Conservation (phyloP, 2,113 vertebrate genomes). For the Microcebus murinus region DNA sequence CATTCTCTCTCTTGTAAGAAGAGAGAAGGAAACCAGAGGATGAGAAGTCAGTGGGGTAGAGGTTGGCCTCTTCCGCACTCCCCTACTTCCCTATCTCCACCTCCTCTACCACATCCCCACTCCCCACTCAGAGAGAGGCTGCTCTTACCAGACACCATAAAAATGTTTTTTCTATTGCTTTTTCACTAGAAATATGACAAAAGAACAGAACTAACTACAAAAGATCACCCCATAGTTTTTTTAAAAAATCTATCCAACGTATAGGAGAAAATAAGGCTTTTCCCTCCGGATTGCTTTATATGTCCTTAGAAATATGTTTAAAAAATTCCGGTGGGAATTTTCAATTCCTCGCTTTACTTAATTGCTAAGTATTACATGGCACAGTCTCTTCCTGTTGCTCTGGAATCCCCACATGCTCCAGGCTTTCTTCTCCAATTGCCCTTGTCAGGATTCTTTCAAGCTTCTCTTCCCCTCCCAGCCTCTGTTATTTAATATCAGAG, state of each 20-base stretch:
- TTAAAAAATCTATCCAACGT: not conserved
- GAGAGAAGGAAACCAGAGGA: not conserved
- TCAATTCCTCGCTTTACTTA: not conserved
- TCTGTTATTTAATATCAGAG: not conserved
- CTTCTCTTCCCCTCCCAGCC: not conserved
- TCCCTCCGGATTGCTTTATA: not conserved
- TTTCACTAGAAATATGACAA: not conserved
- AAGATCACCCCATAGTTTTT: not conserved
- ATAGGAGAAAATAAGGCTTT: not conserved
- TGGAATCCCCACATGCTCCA: not conserved
- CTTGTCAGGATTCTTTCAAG: not conserved
- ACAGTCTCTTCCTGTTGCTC: not conserved
- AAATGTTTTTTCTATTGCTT: not conserved
- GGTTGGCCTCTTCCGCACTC: too few relatives aligned
- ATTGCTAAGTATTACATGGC: not conserved
- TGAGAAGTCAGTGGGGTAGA: not conserved
- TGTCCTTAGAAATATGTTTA: not conserved
- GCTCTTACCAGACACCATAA: not conserved
- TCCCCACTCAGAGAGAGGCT: not conserved
- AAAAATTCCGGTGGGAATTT: not conserved
- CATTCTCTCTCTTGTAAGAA: not conserved
- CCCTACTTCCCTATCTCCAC: rapidly evolving
- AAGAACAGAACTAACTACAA: not conserved
- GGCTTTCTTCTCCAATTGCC: not conserved
- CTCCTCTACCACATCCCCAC: not conserved